Percentiles rank a stretch among this genome's conserved stretches.
Evolutionary conservation across 2,888 invertebrate species (phyloP).

Genomic region (Hofmannophila pseudospretella): DNA sequence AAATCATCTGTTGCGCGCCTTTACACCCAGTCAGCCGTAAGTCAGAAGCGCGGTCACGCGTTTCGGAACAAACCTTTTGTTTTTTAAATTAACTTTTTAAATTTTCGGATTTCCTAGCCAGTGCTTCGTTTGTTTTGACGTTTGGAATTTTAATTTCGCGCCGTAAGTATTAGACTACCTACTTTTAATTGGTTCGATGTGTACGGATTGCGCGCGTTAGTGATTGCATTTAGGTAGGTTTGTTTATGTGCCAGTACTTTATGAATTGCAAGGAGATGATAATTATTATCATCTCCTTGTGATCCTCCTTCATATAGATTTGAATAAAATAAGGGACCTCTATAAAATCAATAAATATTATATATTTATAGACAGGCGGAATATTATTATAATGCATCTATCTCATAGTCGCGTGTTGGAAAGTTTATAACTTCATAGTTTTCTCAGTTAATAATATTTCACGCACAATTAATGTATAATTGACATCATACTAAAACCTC

Average conservation of each 20-base stretch:
- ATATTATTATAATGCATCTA: no score
- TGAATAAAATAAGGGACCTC: no score
- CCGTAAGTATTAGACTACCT: constrained; percentile 18
- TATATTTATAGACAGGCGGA: no score
- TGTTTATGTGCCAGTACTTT: neutral
- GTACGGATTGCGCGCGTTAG: constrained; percentile 22
- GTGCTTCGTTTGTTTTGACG: neutral
- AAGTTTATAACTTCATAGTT: no score
- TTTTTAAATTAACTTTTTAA: constrained; percentile 25
- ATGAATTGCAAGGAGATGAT: no score
- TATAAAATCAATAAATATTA: no score
- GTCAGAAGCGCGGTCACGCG: constrained; percentile 39
- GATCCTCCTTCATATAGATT: no score
- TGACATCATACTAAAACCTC: no score
- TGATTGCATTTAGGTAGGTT: constrained; percentile 2
- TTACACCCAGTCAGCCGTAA: constrained; percentile 61
- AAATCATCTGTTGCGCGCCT: constrained; percentile 63
- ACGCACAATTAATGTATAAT: no score
- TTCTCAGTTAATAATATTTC: no score
- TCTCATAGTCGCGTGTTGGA: no score
- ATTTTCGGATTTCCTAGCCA: neutral
- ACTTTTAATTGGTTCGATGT: constrained; percentile 10
- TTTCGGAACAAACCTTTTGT: constrained; percentile 33
- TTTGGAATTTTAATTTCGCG: constrained; percentile 5
- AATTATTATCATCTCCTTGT: no score